Percentiles rank a stretch among this genome's conserved stretches.
These are phyloP conservation scores for Cercocebus atys DNA, from an alignment of 2,113 vertebrate species.

Conservation along the genomic window DNA sequence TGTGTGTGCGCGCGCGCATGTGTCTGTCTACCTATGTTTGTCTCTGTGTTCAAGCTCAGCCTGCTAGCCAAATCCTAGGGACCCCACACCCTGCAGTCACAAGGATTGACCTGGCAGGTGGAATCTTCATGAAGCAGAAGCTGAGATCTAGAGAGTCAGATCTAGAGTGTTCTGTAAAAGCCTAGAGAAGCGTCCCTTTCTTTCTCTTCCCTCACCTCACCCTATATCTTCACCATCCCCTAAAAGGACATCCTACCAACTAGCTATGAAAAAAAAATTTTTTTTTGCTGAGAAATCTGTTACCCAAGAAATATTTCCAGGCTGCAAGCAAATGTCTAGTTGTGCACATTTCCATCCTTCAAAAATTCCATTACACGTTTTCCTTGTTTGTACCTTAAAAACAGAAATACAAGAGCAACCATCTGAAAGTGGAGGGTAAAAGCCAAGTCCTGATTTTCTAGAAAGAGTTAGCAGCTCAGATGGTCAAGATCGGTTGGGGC, in stretches of 20 bases:
- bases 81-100: not conserved
- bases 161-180: not conserved
- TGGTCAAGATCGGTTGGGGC: not conserved
- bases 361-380: constrained; percentile 55
- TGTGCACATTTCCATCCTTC: constrained; percentile 65
- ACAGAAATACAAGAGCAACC: constrained; percentile 72
- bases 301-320: constrained; percentile 56
- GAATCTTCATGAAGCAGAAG: not conserved
- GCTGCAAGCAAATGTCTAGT: constrained; percentile 54
- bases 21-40: not conserved
- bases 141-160: not conserved
- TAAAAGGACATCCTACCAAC: not conserved
- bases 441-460: not conserved
- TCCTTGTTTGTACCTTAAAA: constrained; percentile 70
- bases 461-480: not conserved
- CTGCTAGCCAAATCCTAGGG: not conserved
- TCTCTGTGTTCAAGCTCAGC: not conserved
- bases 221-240: not conserved
- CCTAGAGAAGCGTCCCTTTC: not conserved
- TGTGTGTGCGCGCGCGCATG: not conserved
- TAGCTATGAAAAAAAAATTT: not conserved
- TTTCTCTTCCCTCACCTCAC: not conserved
- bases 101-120: not conserved
- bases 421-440: constrained; percentile 63
- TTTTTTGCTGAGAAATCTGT: constrained; percentile 40